A percentile compares a stretch with the other conserved stretches of the same genome.
phyloP scores from a whole-genome alignment of 2,797 vertebrate species.

The Macropus fuliginosus region DNA sequence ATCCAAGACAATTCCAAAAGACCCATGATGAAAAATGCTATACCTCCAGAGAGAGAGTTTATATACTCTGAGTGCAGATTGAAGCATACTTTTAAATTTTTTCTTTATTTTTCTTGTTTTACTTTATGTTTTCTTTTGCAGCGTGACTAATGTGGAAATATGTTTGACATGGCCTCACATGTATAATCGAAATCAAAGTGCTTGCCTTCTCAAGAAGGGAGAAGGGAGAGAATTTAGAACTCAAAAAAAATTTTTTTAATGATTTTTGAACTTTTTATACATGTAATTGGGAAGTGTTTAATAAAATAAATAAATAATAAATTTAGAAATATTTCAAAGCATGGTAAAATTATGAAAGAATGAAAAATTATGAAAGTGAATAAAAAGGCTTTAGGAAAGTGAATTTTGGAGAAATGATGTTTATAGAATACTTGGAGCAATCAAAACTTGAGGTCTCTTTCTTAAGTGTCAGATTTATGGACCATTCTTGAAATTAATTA shows the following conservation, averaged over 20 bases:
- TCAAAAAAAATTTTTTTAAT: neutral
- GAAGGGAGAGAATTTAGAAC: neutral
- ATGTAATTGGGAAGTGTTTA: neutral
- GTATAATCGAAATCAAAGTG: neutral
- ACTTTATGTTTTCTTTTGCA: neutral
- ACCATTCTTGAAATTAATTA: neutral
- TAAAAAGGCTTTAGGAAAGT: neutral
- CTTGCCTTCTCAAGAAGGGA: neutral
- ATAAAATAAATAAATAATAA: neutral
- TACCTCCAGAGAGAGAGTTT: neutral
- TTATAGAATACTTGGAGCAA: neutral
- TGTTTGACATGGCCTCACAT: neutral
- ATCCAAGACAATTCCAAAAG: neutral
- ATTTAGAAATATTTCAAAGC: neutral
- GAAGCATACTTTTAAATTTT: neutral
- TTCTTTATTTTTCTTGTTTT: neutral
- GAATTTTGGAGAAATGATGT: neutral
- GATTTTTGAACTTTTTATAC: neutral
- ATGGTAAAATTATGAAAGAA: neutral
- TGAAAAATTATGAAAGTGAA: neutral
- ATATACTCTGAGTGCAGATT: neutral
- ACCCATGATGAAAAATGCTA: neutral
- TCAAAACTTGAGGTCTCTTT: neutral
- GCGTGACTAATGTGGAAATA: neutral
- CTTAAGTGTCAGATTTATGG: neutral